Conservation (phyloP, 2,113 vertebrate species). For the Archilochus colubris region DNA sequence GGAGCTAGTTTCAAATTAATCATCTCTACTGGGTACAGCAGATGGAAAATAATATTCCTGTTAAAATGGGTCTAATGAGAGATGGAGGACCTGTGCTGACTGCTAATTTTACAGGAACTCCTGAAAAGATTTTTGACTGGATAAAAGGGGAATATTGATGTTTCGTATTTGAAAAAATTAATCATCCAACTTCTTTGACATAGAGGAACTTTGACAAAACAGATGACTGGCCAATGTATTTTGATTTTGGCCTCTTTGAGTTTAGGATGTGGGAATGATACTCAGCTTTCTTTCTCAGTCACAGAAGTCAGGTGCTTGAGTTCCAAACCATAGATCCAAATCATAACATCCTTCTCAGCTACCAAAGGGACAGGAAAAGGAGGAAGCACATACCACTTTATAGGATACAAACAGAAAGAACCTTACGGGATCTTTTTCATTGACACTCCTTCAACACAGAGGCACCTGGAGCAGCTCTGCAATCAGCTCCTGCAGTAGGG, state of each 20-base stretch:
- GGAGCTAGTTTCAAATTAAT: constrained; percentile 35
- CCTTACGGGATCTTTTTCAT: neutral
- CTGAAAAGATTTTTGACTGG: neutral
- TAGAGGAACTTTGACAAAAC: neutral
- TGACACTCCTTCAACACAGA: neutral
- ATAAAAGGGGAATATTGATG: neutral
- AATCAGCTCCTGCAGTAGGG: neutral
- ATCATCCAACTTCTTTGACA: neutral
- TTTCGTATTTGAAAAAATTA: neutral
- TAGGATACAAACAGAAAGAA: neutral
- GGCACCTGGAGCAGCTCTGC: neutral
- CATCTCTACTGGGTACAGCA: constrained; percentile 25
- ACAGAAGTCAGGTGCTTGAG: neutral
- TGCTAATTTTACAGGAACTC: neutral
- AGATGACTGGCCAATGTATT: neutral
- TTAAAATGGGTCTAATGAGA: constrained; percentile 26
- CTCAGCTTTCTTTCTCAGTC: neutral
- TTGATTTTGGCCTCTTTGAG: neutral
- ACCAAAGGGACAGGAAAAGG: neutral
- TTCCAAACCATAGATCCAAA: neutral
- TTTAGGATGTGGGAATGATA: neutral
- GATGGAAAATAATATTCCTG: constrained; percentile 29
- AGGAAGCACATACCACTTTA: neutral
- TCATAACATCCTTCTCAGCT: neutral
- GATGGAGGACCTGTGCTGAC: neutral